phyloP scores from a whole-genome alignment of 1,140 invertebrate species.

The Scaptomyza montana region DNA sequence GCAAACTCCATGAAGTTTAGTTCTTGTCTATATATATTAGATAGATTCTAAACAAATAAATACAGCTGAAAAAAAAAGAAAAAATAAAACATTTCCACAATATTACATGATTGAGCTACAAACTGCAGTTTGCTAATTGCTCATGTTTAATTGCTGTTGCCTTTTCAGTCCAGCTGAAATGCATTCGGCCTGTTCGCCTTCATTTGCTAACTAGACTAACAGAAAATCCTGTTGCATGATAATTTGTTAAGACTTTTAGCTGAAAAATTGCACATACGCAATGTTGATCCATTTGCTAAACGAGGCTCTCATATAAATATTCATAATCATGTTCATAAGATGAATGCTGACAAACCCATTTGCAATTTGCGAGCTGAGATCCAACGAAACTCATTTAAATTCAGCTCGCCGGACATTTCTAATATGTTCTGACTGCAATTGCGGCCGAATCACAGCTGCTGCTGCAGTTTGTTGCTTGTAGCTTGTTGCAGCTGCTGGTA shows the following conservation, averaged over 20 bases:
- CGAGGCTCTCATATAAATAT: neutral
- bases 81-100: neutral
- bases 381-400: constrained; percentile 30
- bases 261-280: constrained; percentile 18
- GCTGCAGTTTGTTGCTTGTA: constrained; percentile 1
- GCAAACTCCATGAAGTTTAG: too few species aligned
- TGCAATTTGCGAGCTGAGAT: constrained; percentile 41
- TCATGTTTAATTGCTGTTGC: neutral
- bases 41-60: too few species aligned
- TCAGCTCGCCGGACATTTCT: constrained; percentile 39
- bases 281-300: constrained; percentile 16
- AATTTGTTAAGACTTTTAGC: constrained; percentile 6
- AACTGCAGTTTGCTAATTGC: constrained; percentile 7
- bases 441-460: constrained; percentile 20
- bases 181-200: neutral
- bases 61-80: too few species aligned
- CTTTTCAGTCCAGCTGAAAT: neutral
- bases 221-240: constrained; percentile 19
- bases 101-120: constrained; percentile 9
- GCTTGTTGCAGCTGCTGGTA: constrained; percentile 23
- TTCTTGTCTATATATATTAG: too few species aligned
- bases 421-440: constrained; percentile 49
- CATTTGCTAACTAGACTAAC: neutral
- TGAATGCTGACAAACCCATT: constrained; percentile 42
- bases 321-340: constrained; percentile 22